Conservation (phyloP, 2,888 invertebrate species). For the Cepaea hortensis region DNA sequence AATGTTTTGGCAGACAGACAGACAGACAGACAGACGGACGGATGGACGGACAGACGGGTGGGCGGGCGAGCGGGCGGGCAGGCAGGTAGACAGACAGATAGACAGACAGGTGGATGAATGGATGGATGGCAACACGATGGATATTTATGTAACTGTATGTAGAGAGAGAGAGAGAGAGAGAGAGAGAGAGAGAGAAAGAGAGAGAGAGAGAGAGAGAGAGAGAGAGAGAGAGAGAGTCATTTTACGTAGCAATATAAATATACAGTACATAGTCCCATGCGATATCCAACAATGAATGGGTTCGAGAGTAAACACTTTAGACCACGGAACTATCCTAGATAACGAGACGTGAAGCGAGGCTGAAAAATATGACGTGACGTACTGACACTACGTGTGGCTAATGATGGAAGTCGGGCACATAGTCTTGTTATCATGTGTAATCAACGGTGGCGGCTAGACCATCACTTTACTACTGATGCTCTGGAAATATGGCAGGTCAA, state of each 20-base stretch:
- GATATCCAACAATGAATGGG: too few relatives aligned
- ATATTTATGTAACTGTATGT: neutral
- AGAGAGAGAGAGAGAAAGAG: too few relatives aligned
- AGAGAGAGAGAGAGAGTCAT: too few relatives aligned
- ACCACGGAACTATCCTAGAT: neutral
- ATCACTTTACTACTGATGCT: conserved; percentile 5
- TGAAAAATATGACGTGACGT: conserved; percentile 9
- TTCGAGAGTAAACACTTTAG: too few relatives aligned
- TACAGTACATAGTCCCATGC: too few relatives aligned
- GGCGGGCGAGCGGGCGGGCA: neutral
- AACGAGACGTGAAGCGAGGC: neutral
- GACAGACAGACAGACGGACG: too few relatives aligned
- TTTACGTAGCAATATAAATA: too few relatives aligned
- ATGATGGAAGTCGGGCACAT: neutral
- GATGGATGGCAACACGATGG: neutral
- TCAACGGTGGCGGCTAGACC: conserved; percentile 22
- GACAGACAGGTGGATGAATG: neutral
- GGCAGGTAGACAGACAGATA: neutral
- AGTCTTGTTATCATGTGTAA: conserved; percentile 30
- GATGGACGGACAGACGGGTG: too few relatives aligned
- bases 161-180: too few relatives aligned
- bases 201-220: too few relatives aligned
- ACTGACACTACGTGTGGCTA: conserved; percentile 19
- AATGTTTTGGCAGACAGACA: neutral
- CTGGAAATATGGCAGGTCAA: neutral